Base-by-base conservation (phyloP, 2,113 vertebrate species). In the Notarius quadriscutis region DNA sequence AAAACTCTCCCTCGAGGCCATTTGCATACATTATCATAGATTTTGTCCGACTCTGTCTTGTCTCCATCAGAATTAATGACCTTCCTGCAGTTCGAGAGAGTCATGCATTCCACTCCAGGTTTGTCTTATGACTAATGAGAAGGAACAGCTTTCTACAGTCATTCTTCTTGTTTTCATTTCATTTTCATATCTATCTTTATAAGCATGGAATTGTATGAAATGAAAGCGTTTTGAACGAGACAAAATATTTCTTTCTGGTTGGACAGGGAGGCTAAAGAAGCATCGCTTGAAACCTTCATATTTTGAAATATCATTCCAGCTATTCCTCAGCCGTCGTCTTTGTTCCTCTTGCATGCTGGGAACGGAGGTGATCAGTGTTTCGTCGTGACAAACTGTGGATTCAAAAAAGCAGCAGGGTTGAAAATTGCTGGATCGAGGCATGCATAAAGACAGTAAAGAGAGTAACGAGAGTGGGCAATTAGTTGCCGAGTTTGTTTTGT, bases 61-160 rank as follows among this genome's bases (percentile, higher is more conserved):
- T 41, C 69, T 82, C 85, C 72, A 41, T 88, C 92, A 87, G 48
- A 85, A 58, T 89, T 90, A 91, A 93, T 91, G 86, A 92, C 89
- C 86, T 86, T 85, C 84, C 83, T 55, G 58, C 20, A 83, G 81
- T 89, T 55, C 50, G 75, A 60, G 81, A 87, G 88, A n/a, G 72
- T 67, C 81, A 78, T 85, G 69, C 67, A 84, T 90, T 86, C 63
- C 72, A 79, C 27, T 20, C 17, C 34, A 58, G 48, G 67, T 87
- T 85, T 81, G 34, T 71, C 79, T 78, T 30, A 77, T 84, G 60
- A 84, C 74, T 41, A 57, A 87, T 48, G 20, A 48, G 62, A 83
- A 83, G 57, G 20, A 58, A n/a, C 34, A 71, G 60, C 82, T 80
- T 12, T 83, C 48, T n/a, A 53, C 60, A 80, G 69, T 79, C 27